Evolutionary conservation across 2,888 invertebrate species (phyloP).

Genomic region (Erebia epiphron): DNA sequence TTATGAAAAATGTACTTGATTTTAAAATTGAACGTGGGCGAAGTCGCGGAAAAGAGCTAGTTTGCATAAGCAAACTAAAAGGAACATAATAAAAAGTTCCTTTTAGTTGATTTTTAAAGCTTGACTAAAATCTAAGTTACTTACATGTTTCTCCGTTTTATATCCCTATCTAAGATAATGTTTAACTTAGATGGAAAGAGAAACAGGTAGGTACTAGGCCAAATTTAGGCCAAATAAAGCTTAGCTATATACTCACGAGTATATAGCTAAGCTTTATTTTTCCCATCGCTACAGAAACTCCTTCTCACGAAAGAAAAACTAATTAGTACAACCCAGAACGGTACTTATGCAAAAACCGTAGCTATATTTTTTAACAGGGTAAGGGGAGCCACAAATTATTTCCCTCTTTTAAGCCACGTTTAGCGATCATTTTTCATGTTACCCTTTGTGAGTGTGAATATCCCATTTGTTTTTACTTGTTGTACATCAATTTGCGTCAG

Average conservation of each 20-base stretch:
- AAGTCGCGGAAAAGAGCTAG: background rate
- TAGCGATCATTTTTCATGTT: slow-evolving; percentile 43
- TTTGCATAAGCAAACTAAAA: too few species aligned
- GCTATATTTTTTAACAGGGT: background rate
- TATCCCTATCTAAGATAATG: too few species aligned
- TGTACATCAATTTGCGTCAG: slow-evolving; percentile 58
- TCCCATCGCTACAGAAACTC: background rate
- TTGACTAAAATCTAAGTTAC: too few species aligned
- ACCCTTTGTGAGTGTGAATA: slow-evolving; percentile 40
- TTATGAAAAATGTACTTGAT: too few species aligned
- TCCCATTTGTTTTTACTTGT: slow-evolving; percentile 60
- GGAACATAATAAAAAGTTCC: too few species aligned
- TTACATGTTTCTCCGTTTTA: too few species aligned
- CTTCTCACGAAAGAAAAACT: background rate
- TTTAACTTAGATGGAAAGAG: too few species aligned
- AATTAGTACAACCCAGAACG: background rate
- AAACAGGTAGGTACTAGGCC: too few species aligned
- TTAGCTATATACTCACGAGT: too few species aligned
- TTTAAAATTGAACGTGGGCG: background rate
- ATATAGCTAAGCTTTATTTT: too few species aligned
- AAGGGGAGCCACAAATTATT: slow-evolving; percentile 1
- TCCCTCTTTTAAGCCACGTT: slow-evolving; percentile 7
- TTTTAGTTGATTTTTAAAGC: too few species aligned
- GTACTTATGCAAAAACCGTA: background rate
- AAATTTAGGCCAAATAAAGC: too few species aligned